Conservation (phyloP, 2,888 invertebrate species). For the Graphium colonna region DNA sequence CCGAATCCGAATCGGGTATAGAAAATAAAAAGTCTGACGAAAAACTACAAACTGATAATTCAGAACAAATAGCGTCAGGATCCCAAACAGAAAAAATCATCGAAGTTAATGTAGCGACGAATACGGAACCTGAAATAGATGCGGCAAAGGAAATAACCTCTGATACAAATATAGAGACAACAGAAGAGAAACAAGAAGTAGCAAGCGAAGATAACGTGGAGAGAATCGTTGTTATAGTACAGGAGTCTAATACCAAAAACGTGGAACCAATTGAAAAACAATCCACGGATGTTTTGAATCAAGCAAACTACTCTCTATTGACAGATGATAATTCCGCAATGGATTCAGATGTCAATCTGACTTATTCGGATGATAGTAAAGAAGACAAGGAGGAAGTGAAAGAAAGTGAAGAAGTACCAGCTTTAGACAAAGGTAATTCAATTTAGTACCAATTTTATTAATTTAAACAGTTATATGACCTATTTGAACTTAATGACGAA, state of each 20-base stretch:
- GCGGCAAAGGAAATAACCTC: constrained; percentile 17
- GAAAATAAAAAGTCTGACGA: constrained; percentile 39
- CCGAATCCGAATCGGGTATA: constrained; percentile 41
- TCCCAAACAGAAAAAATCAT: constrained; percentile 22
- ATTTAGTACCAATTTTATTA: neutral
- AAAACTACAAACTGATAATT: constrained; percentile 23
- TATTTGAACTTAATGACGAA: no score
- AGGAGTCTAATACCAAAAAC: constrained; percentile 16
- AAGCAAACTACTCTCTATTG: constrained; percentile 54
- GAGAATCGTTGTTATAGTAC: constrained; percentile 15
- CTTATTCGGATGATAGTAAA: constrained; percentile 52
- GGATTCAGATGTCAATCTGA: constrained; percentile 48
- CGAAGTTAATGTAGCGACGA: constrained; percentile 19
- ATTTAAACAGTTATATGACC: no score
- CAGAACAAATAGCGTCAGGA: constrained; percentile 23
- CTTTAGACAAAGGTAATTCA: constrained; percentile 3
- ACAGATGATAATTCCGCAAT: constrained; percentile 62
- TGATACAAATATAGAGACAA: constrained; percentile 7
- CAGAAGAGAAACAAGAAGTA: constrained; percentile 11
- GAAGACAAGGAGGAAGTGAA: constrained; percentile 26
- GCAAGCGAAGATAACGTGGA: neutral
- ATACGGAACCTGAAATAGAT: constrained; percentile 13
- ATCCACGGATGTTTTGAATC: constrained; percentile 45
- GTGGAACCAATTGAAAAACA: constrained; percentile 5
- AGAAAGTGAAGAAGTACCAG: neutral